A percentile compares a stretch with the other conserved stretches of the same genome.
phyloP scores from a whole-genome alignment of 2,797 vertebrate genomes.

The Nyctibius grandis region DNA sequence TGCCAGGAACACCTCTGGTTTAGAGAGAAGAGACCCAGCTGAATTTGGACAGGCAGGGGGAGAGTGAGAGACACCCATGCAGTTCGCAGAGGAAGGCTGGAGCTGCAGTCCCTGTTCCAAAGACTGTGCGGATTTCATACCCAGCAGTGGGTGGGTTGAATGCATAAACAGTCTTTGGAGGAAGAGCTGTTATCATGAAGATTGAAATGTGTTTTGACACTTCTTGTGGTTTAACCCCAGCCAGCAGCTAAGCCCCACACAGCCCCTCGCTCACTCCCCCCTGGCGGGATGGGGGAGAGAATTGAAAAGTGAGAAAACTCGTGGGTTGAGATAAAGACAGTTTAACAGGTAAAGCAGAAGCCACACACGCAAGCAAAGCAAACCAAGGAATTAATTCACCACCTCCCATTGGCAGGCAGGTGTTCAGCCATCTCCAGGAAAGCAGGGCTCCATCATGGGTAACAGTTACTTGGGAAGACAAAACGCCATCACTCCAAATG shows the following conservation, averaged over 20 bases:
- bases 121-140: background rate
- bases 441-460: background rate
- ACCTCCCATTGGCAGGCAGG: too few species aligned
- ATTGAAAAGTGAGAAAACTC: background rate
- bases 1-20: background rate
- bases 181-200: background rate
- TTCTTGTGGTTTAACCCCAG: background rate
- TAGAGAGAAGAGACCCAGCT: background rate
- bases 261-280: too few species aligned
- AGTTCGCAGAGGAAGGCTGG: background rate
- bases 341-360: background rate
- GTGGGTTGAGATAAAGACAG: background rate
- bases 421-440: background rate
- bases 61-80: rapidly evolving
- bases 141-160: background rate
- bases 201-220: background rate
- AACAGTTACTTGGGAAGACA: background rate
- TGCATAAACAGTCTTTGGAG: background rate
- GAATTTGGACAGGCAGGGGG: background rate
- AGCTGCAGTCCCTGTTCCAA: background rate
- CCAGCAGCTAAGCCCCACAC: background rate
- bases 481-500: too few species aligned
- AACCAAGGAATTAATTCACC: background rate
- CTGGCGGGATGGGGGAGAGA: background rate
- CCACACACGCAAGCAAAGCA: too few species aligned